Base-by-base conservation (phyloP, 2,888 invertebrate genomes). In the Gerris lacustris region DNA sequence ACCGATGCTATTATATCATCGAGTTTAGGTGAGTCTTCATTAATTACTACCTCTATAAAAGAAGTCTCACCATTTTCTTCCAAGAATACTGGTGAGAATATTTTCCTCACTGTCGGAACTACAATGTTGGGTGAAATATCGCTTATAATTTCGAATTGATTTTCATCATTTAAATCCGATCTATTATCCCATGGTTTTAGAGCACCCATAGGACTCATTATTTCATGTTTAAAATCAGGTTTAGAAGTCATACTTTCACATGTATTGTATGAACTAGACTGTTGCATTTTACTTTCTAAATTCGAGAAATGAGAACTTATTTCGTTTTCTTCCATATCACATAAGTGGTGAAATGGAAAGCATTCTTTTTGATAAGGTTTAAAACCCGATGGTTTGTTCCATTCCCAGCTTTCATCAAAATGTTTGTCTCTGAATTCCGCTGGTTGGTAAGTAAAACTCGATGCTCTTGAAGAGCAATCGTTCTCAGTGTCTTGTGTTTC, bases 101-200 rank as follows among this genome's bases (percentile, higher is more conserved):
- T 86, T 81, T 90, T 91, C 70, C 90, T 84, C 64, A 89, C 91
- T 0, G 91, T 92, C 80, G 89, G 91, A 0, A 91, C 89, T 74
- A 91, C 89, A 0, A 91, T 85, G 78, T 88, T 90, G 66, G 80
- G 78, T 0, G 83, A 79, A 17, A 68, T 70, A 68, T 18, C 55
- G 68, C 47, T 55, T 4, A 55, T 11, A 15, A 55, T 55, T 55
- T 55, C 55, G 5, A 55, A 55, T 55, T 55, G 55, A 55, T 55
- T 55, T 55, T 55, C 55, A 55, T 55, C 55, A 5, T 55, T 55
- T 15, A 55, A 55, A 55, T 55, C 55, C 15, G 55, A 55, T 15
- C 55, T 55, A 15, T 55, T 55, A 55, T 55, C 55, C 55, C 55
- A 55, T 55, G 55, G 55, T 55, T 55, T 55, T 15, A 55, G 55